These are phyloP conservation scores for Trissolcus basalis DNA, from an alignment of 1,140 invertebrate genomes.

Conservation along the genomic window DNA sequence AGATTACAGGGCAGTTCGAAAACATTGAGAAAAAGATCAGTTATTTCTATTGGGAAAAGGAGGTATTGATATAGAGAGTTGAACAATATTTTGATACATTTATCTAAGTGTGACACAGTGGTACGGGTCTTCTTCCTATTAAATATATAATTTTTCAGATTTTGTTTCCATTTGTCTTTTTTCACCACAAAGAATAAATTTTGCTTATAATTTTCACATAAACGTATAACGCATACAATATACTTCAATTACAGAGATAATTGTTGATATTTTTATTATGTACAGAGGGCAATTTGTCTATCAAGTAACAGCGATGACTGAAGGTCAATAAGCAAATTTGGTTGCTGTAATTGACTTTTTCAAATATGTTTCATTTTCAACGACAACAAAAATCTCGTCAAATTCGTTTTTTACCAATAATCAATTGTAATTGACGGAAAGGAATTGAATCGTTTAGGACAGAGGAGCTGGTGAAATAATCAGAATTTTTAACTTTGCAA, in stretches of 20 bases:
- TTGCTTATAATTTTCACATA: constrained; percentile 66
- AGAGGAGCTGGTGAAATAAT: too few relatives aligned
- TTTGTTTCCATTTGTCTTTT: constrained; percentile 48
- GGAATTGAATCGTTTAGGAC: too few relatives aligned
- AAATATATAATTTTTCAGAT: constrained; percentile 4
- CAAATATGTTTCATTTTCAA: constrained; percentile 32
- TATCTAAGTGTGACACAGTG: constrained; percentile 27
- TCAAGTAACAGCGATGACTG: constrained; percentile 62
- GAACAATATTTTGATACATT: constrained; percentile 13
- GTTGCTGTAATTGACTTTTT: constrained; percentile 59
- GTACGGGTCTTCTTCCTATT: constrained; percentile 48
- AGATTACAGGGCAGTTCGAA: too few relatives aligned
- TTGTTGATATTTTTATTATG: constrained; percentile 65
- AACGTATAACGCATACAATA: constrained; percentile 73
- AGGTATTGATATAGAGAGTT: not conserved
- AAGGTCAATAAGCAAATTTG: constrained; percentile 56
- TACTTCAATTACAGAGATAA: constrained; percentile 72
- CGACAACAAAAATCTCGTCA: constrained; percentile 4
- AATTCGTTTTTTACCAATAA: not conserved
- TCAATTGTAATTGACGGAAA: not conserved
- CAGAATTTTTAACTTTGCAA: too few relatives aligned
- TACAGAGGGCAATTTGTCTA: constrained; percentile 62
- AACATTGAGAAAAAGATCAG: too few relatives aligned
- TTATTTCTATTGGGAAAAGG: too few relatives aligned
- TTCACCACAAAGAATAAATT: constrained; percentile 57